A percentile compares a stretch with the other conserved stretches of the same genome.
phyloP scores from a whole-genome alignment of 2,888 invertebrate species.

The Tetanocera ferruginea region DNA sequence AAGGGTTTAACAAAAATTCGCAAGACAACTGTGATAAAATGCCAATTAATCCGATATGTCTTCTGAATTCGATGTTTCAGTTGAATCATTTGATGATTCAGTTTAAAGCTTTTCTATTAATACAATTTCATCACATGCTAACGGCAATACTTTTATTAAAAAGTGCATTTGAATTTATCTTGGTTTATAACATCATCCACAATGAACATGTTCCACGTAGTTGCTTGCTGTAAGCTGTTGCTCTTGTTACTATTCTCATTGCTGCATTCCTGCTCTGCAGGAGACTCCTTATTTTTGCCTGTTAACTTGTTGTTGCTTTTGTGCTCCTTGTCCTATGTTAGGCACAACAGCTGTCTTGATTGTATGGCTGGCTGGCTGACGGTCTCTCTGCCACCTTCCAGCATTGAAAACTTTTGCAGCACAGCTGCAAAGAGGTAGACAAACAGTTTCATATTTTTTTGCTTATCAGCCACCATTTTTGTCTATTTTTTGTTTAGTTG shows the following conservation, averaged over 20 bases:
- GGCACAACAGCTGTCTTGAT: slow-evolving; percentile 26
- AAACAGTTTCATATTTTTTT: slow-evolving; percentile 5
- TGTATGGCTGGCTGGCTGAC: not conserved
- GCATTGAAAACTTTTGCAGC: not conserved
- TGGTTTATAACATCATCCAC: not conserved
- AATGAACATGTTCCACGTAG: not conserved
- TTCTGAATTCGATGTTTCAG: too few relatives aligned
- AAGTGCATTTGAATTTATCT: not conserved
- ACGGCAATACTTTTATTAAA: not conserved
- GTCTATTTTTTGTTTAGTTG: not conserved
- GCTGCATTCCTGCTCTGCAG: not conserved
- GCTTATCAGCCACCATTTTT: not conserved
- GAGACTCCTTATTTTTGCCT: not conserved
- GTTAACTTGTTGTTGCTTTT: not conserved
- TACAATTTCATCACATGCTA: too few relatives aligned
- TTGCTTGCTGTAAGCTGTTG: not conserved
- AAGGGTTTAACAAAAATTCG: too few relatives aligned
- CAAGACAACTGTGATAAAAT: too few relatives aligned
- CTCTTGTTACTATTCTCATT: not conserved
- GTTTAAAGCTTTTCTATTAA: too few relatives aligned
- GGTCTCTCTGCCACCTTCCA: not conserved
- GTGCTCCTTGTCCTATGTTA: not conserved
- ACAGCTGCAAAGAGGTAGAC: slow-evolving; percentile 32
- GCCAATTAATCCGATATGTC: too few relatives aligned
- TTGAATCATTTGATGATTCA: too few relatives aligned